Evolutionary conservation across 2,797 vertebrate species (phyloP).

Genomic region (Tapera naevia): DNA sequence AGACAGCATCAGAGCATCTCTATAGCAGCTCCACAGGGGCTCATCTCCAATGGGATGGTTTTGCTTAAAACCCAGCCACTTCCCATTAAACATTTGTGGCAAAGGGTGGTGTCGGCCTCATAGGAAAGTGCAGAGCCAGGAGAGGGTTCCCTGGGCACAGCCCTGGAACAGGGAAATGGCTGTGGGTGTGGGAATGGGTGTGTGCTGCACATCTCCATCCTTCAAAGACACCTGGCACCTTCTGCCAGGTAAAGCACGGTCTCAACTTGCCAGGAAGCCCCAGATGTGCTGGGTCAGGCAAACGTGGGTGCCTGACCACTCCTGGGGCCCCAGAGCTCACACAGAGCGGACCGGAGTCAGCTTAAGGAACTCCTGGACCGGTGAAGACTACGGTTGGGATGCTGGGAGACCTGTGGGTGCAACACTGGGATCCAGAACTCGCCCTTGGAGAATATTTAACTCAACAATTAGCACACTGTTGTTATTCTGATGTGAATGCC

Average conservation of each 20-base stretch:
- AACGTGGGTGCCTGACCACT: fast-evolving
- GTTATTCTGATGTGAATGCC: not conserved
- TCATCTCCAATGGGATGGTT: not conserved
- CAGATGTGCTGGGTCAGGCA: not conserved
- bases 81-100: not conserved
- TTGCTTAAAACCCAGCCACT: not conserved
- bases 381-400: not conserved
- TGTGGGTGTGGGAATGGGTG: not conserved
- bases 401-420: not conserved
- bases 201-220: not conserved
- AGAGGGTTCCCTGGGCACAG: not conserved
- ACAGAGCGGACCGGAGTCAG: fast-evolving
- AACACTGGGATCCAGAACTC: not conserved
- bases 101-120: not conserved
- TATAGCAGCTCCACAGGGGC: not conserved
- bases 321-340: not conserved
- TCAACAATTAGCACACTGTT: not conserved
- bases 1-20: not conserved
- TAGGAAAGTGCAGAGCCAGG: not conserved
- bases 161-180: not conserved
- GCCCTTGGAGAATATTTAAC: not conserved
- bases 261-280: not conserved
- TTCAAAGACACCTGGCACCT: not conserved
- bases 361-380: not conserved
- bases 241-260: not conserved